Percentiles rank a stretch among this genome's conserved stretches.
Conservation (phyloP, 2,797 vertebrate genomes). For the Erethizon dorsatum region DNA sequence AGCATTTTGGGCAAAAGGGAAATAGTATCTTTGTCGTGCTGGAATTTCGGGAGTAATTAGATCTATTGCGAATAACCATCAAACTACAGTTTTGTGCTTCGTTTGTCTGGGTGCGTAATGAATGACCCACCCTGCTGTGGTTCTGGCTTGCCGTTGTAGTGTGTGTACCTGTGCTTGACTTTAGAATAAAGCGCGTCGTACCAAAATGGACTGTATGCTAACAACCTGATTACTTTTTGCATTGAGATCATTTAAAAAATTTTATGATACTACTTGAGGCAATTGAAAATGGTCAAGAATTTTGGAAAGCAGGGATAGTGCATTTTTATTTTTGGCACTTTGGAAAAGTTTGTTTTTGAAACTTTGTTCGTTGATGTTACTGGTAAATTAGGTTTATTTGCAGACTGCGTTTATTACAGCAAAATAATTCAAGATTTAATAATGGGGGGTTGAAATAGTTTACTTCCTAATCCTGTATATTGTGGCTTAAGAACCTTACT, state of each 20-base stretch:
- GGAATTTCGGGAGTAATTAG: background rate
- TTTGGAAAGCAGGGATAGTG: slow-evolving; percentile 48
- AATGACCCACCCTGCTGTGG: slow-evolving; percentile 65
- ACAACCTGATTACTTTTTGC: background rate
- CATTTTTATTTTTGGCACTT: slow-evolving; percentile 66
- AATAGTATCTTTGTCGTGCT: slow-evolving; percentile 35
- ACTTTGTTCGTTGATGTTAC: background rate
- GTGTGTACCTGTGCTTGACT: slow-evolving; percentile 68
- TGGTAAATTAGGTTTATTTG: background rate
- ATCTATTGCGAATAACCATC: background rate
- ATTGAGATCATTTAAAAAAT: slow-evolving; percentile 69
- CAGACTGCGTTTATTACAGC: slow-evolving; percentile 6
- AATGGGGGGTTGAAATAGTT: slow-evolving; percentile 36
- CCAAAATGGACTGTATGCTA: background rate
- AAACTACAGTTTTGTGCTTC: background rate
- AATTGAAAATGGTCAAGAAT: slow-evolving; percentile 57
- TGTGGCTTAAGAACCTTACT: slow-evolving; percentile 19
- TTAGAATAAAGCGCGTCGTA: background rate
- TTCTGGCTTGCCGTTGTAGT: background rate
- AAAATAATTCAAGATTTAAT: slow-evolving; percentile 49
- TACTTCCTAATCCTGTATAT: background rate
- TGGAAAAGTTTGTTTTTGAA: slow-evolving; percentile 67
- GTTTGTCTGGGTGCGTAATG: slow-evolving; percentile 18
- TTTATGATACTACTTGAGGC: slow-evolving; percentile 49
- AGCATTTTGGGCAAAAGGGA: slow-evolving; percentile 28